Conservation (phyloP, 2,113 vertebrate genomes). For the Megaceryle maxima region DNA sequence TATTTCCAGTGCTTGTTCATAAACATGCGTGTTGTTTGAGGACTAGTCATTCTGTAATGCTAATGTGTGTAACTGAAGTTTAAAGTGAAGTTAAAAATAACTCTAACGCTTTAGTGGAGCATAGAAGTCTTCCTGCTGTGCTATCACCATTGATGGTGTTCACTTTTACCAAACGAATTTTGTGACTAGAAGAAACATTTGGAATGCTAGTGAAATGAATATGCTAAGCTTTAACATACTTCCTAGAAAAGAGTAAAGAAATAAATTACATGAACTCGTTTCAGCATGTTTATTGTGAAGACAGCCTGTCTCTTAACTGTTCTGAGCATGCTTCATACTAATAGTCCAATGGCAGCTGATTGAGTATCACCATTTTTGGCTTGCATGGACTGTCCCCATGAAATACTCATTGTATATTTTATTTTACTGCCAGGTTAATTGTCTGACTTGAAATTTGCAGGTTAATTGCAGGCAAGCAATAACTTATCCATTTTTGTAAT, state of each 20-base stretch:
- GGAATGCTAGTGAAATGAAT: background rate
- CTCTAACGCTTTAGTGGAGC: background rate
- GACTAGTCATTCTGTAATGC: background rate
- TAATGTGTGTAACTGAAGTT: background rate
- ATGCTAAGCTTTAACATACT: background rate
- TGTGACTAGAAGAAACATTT: background rate
- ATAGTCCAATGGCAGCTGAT: background rate
- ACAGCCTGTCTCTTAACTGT: background rate
- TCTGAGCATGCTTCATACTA: background rate
- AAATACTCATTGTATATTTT: background rate
- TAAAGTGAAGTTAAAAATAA: conserved; percentile 30
- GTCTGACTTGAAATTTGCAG: background rate
- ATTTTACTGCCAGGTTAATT: background rate
- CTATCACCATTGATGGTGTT: background rate
- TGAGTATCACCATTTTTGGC: background rate
- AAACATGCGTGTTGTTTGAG: background rate
- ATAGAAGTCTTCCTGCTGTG: background rate
- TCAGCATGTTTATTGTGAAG: background rate
- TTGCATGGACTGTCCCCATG: background rate
- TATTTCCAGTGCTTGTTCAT: background rate
- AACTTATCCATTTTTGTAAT: background rate
- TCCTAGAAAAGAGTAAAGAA: background rate
- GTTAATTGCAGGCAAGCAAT: background rate
- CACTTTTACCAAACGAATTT: background rate
- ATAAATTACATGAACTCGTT: background rate